Evolutionary conservation across 2,888 invertebrate genomes (phyloP), one percentile per base, ranked within the genome.

Genomic region (Caprella mutica): DNA sequence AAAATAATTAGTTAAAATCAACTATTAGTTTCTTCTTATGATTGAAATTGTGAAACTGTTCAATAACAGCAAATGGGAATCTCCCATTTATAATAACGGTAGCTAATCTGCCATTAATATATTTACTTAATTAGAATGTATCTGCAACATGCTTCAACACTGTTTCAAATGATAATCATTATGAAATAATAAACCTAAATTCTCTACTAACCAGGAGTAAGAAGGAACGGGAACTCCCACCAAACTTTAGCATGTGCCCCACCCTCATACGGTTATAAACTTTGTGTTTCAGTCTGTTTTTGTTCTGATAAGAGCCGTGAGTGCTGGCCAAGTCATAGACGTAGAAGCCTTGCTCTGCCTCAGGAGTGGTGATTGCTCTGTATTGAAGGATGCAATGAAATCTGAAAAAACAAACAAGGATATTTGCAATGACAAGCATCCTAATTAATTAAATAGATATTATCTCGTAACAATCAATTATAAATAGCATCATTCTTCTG

Each of bases 301-400:
- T 89, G 72, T 98, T 97, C 43, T 94, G 77, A 74, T 84, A 90
- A 0, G 93, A 93, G 1, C 96, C 96, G 70, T 97, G 96, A 0
- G 94, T 93, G 70, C 93, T 94, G 55, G 80, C 86, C 39, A 97
- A 75, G 74, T 98, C 97, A 69, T 83, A 92, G 6, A 97, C 72
- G 71, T 94, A 96, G 81, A 92, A 90, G 1, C 97, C 96, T 23
- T 73, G 70, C 14, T 65, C 53, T 6, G 64, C 50, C 6, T 52
- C 56, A 17, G 54, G 64, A 17, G 44, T 23, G 8, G 40, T 44
- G 23, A 40, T 46, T 1, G 21, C 38, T 17, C 65, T 52, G 52
- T 54, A 65, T 52, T 62, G 60, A 39, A 58, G 50, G 21, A 65
- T 48, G 30, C 59, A 64, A 53, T 64, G 64, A 38, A 56, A 60